These are phyloP conservation scores for Bactericera cockerelli DNA, from an alignment of 1,140 invertebrate genomes.

Conservation along the genomic window DNA sequence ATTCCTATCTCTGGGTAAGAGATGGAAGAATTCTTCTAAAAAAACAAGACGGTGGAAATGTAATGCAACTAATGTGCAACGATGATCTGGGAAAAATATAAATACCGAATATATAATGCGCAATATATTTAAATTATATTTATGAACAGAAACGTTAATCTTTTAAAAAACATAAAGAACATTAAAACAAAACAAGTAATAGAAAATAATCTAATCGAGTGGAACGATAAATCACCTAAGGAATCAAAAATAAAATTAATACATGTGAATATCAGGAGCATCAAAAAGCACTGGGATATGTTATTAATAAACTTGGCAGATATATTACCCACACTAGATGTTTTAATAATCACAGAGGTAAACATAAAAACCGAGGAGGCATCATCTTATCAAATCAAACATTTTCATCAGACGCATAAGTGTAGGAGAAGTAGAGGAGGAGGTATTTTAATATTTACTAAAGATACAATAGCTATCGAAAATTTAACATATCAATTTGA, in stretches of 20 bases:
- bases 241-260: background rate
- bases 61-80: background rate
- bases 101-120: no score
- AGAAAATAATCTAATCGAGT: no score
- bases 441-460: background rate
- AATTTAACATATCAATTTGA: background rate
- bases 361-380: background rate
- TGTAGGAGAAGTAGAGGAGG: background rate
- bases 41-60: background rate
- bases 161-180: no score
- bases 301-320: background rate
- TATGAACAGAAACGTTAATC: no score
- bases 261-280: background rate
- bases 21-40: constrained; percentile 8
- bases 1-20: constrained; percentile 6
- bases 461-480: background rate
- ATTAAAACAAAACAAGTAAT: no score
- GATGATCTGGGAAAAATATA: background rate
- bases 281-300: background rate
- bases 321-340: background rate
- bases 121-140: no score
- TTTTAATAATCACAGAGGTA: background rate
- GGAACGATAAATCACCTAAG: no score
- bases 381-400: background rate
- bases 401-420: background rate